phyloP scores from a whole-genome alignment of 2,113 vertebrate species.

The Emydura subglobosa region DNA sequence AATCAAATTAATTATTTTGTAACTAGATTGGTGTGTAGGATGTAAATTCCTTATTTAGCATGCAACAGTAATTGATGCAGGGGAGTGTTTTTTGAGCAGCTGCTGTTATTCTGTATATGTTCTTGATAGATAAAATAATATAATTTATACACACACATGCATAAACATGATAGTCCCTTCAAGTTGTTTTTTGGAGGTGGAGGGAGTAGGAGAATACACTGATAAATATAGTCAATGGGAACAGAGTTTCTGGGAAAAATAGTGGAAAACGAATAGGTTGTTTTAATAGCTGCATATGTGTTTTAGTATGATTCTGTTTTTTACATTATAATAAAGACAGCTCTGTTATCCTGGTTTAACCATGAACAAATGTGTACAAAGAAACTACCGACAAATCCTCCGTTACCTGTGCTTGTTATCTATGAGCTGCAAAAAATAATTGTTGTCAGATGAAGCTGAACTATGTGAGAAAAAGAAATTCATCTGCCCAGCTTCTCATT shows the following conservation, averaged over 20 bases:
- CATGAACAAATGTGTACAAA: background rate
- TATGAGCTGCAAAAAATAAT: conserved; percentile 22
- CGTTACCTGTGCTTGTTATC: conserved; percentile 21
- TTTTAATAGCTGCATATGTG: background rate
- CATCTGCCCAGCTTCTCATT: conserved; percentile 26
- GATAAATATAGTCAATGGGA: background rate
- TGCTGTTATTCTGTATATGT: conserved; percentile 19
- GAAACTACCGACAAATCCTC: conserved; percentile 33
- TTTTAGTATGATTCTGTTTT: conserved; percentile 30
- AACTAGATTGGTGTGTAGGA: conserved; percentile 59
- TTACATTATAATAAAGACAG: background rate
- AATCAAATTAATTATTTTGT: conserved; percentile 81
- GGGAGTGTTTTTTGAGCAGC: conserved; percentile 50
- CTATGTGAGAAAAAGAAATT: background rate
- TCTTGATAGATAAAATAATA: conserved; percentile 22
- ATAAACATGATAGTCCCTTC: background rate
- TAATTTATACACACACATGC: background rate
- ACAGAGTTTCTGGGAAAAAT: background rate
- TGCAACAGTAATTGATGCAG: conserved; percentile 58
- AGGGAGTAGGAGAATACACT: background rate
- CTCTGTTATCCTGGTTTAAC: background rate
- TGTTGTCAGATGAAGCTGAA: background rate
- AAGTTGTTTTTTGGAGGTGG: background rate
- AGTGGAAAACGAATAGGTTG: background rate
- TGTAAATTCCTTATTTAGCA: conserved; percentile 66